Percentiles rank a stretch among this genome's conserved stretches.
Conservation (phyloP, 1,140 invertebrate species). For the Cotesia typhae region DNA sequence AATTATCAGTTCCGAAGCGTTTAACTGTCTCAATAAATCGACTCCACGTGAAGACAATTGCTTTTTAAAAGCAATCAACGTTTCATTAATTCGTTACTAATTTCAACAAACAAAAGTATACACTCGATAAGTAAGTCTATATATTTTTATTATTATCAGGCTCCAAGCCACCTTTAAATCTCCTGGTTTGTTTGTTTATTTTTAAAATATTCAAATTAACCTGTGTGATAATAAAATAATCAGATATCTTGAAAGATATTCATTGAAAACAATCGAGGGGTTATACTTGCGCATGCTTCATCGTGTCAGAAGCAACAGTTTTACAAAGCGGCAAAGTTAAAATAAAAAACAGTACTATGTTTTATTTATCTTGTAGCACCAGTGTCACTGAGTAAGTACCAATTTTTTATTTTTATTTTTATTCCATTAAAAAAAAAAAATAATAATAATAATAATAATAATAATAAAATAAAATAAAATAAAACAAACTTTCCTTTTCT, state of each 20-base stretch:
- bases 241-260: neutral
- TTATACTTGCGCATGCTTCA: conserved; percentile 22
- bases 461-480: neutral
- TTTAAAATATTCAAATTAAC: neutral
- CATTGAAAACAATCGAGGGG: neutral
- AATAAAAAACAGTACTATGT: conserved; percentile 8
- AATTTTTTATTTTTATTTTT: neutral
- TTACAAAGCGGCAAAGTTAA: conserved; percentile 18
- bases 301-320: conserved; percentile 23
- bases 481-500: neutral
- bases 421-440: neutral
- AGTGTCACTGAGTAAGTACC: no score
- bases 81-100: neutral
- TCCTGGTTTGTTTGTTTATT: neutral
- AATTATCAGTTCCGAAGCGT: neutral
- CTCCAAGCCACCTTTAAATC: neutral
- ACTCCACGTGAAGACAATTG: no score
- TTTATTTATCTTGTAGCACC: neutral
- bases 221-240: conserved; percentile 1
- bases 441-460: no score
- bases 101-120: conserved; percentile 19
- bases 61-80: neutral
- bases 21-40: no score
- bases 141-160: conserved; percentile 1
- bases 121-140: neutral